phyloP scores from a whole-genome alignment of 2,113 vertebrate species.

The Myocastor coypus region DNA sequence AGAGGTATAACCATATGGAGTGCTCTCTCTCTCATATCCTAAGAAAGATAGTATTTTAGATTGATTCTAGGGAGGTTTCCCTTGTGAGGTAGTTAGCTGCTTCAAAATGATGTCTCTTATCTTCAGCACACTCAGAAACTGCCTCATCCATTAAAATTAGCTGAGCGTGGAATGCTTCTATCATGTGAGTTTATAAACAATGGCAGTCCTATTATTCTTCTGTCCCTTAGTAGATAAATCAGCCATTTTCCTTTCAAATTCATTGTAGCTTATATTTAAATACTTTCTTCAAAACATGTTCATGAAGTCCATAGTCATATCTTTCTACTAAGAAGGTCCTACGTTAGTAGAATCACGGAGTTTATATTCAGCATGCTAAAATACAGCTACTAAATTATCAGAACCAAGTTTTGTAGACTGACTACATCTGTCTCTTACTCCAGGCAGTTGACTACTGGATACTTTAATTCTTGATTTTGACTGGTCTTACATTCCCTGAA shows the following conservation, averaged over 20 bases:
- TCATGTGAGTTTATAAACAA: slow-evolving; percentile 9
- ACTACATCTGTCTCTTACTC: background rate
- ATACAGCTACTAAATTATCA: background rate
- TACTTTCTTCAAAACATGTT: slow-evolving; percentile 14
- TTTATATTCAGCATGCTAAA: background rate
- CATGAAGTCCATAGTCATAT: slow-evolving; percentile 20
- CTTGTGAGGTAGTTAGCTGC: background rate
- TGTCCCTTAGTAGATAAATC: slow-evolving; percentile 37
- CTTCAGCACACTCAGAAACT: background rate
- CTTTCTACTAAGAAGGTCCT: background rate
- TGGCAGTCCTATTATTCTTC: slow-evolving; percentile 8
- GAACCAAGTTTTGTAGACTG: background rate
- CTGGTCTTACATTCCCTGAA: background rate
- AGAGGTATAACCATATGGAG: background rate
- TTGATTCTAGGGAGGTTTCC: background rate
- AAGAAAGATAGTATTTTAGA: background rate
- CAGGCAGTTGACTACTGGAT: background rate
- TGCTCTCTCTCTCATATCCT: background rate
- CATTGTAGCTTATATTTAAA: slow-evolving; percentile 49
- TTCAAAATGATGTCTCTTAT: slow-evolving; percentile 36
- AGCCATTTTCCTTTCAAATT: slow-evolving; percentile 40
- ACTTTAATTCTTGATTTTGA: slow-evolving; percentile 4
- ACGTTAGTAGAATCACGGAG: background rate
- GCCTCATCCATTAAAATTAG: slow-evolving; percentile 30
- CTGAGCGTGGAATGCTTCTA: background rate